A percentile compares a stretch with the other conserved stretches of the same genome.
These are phyloP conservation scores for Limnephilus auricula DNA, from an alignment of 2,888 invertebrate genomes.

Conservation along the genomic window DNA sequence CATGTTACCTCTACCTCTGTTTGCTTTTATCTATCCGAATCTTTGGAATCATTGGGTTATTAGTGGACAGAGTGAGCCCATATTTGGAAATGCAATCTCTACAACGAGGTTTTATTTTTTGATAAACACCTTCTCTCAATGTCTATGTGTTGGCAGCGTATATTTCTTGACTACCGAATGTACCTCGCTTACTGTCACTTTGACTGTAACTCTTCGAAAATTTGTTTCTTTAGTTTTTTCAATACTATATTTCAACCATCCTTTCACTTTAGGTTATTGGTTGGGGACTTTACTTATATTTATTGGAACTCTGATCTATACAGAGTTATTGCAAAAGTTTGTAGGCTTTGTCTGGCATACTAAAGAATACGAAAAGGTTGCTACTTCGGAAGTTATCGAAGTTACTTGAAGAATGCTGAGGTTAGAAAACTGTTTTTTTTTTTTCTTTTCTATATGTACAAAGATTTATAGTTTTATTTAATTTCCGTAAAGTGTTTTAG, in stretches of 20 bases:
- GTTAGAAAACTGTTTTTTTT: background rate
- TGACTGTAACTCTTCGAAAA: constrained; percentile 96
- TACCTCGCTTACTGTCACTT: constrained; percentile 94
- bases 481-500: background rate
- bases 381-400: background rate
- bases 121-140: constrained; percentile 93
- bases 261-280: constrained; percentile 95
- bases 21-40: constrained; percentile 87
- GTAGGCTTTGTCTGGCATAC: constrained; percentile 71
- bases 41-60: constrained; percentile 86
- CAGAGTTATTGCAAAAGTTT: constrained; percentile 83
- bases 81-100: constrained; percentile 82
- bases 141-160: constrained; percentile 94
- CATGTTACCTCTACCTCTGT: constrained; percentile 92
- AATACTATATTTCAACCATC: constrained; percentile 95
- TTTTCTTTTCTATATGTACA: background rate
- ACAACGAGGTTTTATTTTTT: constrained; percentile 86
- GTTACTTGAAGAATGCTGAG: background rate
- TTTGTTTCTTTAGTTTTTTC: constrained; percentile 97
- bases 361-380: constrained; percentile 69
- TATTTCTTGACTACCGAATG: constrained; percentile 96
- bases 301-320: constrained; percentile 94
- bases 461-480: background rate
- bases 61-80: constrained; percentile 82
- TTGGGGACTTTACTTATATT: constrained; percentile 94